Base-by-base conservation (phyloP, 2,888 invertebrate species). In the Agrenia bidenticulata region DNA sequence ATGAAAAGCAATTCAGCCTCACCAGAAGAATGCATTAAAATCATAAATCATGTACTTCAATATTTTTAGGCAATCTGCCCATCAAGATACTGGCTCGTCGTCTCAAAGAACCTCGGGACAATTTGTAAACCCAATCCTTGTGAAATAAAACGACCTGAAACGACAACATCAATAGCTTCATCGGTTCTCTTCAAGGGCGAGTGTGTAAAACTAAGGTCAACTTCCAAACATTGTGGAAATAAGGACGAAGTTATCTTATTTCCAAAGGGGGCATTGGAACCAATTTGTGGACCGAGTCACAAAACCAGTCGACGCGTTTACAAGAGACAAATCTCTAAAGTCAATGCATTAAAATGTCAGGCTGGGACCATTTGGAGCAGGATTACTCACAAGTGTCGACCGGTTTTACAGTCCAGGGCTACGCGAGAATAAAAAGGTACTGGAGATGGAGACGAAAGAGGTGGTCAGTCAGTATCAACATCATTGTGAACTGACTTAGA, bases 121-220 rank as follows among this genome's bases (percentile, higher is more conserved):
- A 49, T 57, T 1, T 69, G 69, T 26, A 45, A 62, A 56, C 58
- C 32, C 19, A 69, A 66, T 53, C 69, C 69, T 1, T 69, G 69
- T 42, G 7, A 24, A 37, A 24, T 13, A 39, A 26, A 57, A 27
- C 9, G 26, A 26, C 19, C 32, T 13, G 13, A 19, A 45, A 21
- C 56, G 56, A 37, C 32, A 11, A n/a, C 53, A 17, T 50, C 32
- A 1, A 27, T n/a, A n/a, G n/a, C n/a, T n/a, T n/a, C n/a, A n/a
- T n/a, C n/a, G n/a, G n/a, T n/a, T n/a, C n/a, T n/a, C 7, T 9
- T 37, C 56, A 15, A 67, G n/a, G 65, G 63, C 15, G 59, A 70
- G 54, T 70, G 70, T 23, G 51, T 67, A 2, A 41, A n/a, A 17
- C 49, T 70, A 24, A 56, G 65, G 21, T 58, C 49, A 9, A 15